These are phyloP conservation scores for Megaleporinus macrocephalus DNA, from an alignment of 2,113 vertebrate genomes.

Conservation along the genomic window DNA sequence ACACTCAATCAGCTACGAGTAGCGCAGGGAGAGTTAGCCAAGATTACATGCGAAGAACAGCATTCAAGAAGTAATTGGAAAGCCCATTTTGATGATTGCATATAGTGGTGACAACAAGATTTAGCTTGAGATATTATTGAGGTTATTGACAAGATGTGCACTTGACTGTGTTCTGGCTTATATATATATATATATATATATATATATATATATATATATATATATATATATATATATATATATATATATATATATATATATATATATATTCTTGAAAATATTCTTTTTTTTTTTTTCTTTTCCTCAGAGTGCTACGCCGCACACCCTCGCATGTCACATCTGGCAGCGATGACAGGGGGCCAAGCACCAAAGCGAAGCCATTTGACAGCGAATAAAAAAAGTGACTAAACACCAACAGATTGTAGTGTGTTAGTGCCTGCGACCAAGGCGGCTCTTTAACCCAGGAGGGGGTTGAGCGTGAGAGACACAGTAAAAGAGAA, in stretches of 20 bases:
- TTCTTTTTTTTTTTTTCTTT: neutral
- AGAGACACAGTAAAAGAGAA: neutral
- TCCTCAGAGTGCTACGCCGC: neutral
- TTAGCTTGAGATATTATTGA: neutral
- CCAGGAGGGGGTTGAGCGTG: neutral
- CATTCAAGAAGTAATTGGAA: slow-evolving; percentile 1
- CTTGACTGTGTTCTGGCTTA: neutral
- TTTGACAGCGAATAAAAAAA: slow-evolving; percentile 2
- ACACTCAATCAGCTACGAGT: slow-evolving; percentile 13
- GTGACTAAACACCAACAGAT: slow-evolving; percentile 8
- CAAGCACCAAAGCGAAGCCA: neutral
- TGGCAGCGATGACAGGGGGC: neutral
- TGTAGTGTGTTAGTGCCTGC: neutral
- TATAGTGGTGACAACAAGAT: slow-evolving; percentile 8
- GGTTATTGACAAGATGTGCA: slow-evolving; percentile 4
- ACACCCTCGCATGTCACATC: neutral
- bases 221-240: no score
- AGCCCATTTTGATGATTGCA: neutral
- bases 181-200: no score
- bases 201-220: no score
- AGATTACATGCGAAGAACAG: slow-evolving; percentile 5
- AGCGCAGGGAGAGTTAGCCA: slow-evolving; percentile 8
- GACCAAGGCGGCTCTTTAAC: neutral
- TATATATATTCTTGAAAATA: neutral
- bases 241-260: no score